Percentiles rank a stretch among this genome's conserved stretches.
These are phyloP conservation scores for Patella depressa DNA, from an alignment of 2,888 invertebrate genomes.

Conservation along the genomic window DNA sequence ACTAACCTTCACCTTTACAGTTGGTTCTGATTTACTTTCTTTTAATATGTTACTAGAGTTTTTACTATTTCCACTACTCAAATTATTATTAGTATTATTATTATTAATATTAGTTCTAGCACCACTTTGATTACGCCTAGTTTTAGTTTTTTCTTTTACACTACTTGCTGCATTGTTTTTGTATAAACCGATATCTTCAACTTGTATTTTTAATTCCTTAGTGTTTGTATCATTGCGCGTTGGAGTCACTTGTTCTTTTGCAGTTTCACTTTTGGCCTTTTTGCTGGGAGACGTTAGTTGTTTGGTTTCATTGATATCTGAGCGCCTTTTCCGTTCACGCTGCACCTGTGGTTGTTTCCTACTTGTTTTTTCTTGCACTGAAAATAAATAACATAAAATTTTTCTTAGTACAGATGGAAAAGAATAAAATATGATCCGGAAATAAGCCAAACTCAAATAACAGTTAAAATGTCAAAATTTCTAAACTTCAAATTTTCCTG, in stretches of 20 bases:
- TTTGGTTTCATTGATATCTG: slow-evolving; percentile 18
- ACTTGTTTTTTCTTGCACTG: slow-evolving; percentile 21
- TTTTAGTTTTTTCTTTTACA: slow-evolving; percentile 16
- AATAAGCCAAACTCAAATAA: no score
- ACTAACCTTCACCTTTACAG: slow-evolving; percentile 23
- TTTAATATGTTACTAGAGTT: slow-evolving; percentile 6
- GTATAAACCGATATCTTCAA: slow-evolving; percentile 4
- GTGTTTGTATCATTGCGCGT: slow-evolving; percentile 9
- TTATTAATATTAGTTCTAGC: slow-evolving; percentile 14
- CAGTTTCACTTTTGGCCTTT: slow-evolving; percentile 19
- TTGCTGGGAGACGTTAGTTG: slow-evolving; percentile 21
- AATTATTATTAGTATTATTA: slow-evolving; percentile 15
- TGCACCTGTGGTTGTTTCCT: slow-evolving; percentile 15
- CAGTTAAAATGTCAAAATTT: no score
- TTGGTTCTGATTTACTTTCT: slow-evolving; percentile 16
- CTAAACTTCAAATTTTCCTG: no score
- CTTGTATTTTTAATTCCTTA: slow-evolving; percentile 14
- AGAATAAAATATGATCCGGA: no score
- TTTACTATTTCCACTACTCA: slow-evolving; percentile 13
- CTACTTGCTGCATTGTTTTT: background rate
- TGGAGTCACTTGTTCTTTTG: slow-evolving; percentile 18
- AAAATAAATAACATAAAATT: slow-evolving; percentile 4
- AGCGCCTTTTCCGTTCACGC: slow-evolving; percentile 21
- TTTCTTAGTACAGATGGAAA: no score
- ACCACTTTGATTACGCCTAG: slow-evolving; percentile 16